Evolutionary conservation across 2,888 invertebrate genomes (phyloP).

Genomic region (Hirtodrosophila alboralis): DNA sequence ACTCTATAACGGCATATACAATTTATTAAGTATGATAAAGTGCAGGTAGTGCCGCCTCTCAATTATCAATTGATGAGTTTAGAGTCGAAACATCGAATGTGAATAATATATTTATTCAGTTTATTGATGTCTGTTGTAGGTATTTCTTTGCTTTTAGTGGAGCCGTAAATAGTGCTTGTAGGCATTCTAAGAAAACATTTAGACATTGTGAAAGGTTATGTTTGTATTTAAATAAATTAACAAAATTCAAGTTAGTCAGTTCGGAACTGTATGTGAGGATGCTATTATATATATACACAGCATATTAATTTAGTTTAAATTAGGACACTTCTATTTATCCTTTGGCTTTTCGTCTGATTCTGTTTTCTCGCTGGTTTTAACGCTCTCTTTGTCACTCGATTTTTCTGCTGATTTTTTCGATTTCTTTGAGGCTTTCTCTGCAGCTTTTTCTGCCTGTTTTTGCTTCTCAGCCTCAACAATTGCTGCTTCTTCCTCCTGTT

Average conservation of each 20-base stretch:
- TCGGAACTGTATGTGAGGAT: slow-evolving; percentile 29
- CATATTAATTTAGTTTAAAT: slow-evolving; percentile 1
- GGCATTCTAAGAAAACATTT: slow-evolving; percentile 5
- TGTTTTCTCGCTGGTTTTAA: slow-evolving; percentile 19
- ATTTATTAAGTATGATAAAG: too few species aligned
- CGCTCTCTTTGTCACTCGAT: slow-evolving; percentile 7
- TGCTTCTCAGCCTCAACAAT: slow-evolving; percentile 72
- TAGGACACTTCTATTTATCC: slow-evolving; percentile 11
- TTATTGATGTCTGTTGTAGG: too few species aligned
- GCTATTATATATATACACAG: slow-evolving; percentile 36
- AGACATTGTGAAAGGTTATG: slow-evolving; percentile 9
- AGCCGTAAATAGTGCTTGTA: background rate
- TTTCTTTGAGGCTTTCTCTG: slow-evolving; percentile 42
- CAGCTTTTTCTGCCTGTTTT: slow-evolving; percentile 66
- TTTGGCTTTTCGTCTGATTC: slow-evolving; percentile 51
- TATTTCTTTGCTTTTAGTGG: too few species aligned
- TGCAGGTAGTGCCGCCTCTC: too few species aligned
- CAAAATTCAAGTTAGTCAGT: slow-evolving; percentile 37
- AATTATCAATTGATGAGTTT: too few species aligned
- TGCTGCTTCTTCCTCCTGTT: slow-evolving; percentile 70
- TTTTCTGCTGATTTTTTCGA: slow-evolving; percentile 41
- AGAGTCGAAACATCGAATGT: too few species aligned
- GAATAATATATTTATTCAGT: too few species aligned
- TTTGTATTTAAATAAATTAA: slow-evolving; percentile 49
- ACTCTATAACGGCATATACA: too few species aligned